phyloP scores from a whole-genome alignment of 1,140 invertebrate genomes.

The Microplitis mediator region DNA sequence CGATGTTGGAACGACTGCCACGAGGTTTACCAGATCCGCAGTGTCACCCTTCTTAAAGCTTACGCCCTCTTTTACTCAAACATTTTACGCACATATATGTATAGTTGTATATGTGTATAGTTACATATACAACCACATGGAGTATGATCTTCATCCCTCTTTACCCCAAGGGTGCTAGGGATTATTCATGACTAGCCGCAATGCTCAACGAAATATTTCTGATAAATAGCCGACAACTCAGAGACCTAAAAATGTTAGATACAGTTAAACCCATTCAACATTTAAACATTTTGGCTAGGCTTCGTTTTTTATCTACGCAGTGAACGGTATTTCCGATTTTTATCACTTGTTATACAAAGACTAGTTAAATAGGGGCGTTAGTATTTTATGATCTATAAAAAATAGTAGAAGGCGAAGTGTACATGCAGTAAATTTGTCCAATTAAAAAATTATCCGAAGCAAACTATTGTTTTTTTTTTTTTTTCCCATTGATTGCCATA shows the following conservation, averaged over 20 bases:
- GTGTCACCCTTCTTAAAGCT: conserved; percentile 7
- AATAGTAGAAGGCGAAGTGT: not conserved
- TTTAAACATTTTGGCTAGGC: not conserved
- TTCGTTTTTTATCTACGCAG: not conserved
- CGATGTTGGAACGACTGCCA: conserved; percentile 20
- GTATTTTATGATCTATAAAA: not conserved
- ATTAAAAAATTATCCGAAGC: too few relatives aligned
- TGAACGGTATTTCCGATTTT: too few relatives aligned
- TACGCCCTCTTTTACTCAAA: not conserved
- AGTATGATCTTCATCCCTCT: not conserved
- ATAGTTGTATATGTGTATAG: not conserved
- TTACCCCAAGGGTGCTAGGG: conserved; percentile 3
- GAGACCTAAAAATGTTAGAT: not conserved
- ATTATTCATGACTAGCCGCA: conserved; percentile 36
- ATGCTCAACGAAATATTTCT: conserved; percentile 32
- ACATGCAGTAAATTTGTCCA: not conserved
- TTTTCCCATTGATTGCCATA: too few relatives aligned
- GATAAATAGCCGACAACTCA: conserved; percentile 32
- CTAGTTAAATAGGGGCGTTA: too few relatives aligned
- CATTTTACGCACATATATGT: not conserved
- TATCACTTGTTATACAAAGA: too few relatives aligned
- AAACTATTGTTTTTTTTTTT: too few relatives aligned
- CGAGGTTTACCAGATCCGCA: conserved; percentile 26
- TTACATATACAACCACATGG: not conserved
- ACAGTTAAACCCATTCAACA: conserved; percentile 10